Conservation (phyloP, 2,797 vertebrate species). For the Morelia viridis region DNA sequence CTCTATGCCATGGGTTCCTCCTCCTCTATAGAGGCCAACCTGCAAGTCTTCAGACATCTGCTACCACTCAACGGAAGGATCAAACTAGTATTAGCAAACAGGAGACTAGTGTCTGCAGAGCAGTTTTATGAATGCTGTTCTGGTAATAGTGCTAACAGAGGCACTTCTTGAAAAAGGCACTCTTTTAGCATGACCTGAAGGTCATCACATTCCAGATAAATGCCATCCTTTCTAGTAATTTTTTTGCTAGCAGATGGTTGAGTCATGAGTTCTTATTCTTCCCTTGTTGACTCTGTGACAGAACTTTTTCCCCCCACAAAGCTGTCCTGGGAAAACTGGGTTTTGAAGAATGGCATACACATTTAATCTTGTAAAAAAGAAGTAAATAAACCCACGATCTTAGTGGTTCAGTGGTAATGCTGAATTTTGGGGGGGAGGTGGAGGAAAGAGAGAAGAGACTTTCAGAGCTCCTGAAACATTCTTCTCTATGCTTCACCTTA, state of each 20-base stretch:
- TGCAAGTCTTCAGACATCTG: slow-evolving; percentile 31
- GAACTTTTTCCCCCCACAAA: neutral
- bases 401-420: neutral
- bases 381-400: neutral
- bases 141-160: slow-evolving; percentile 27
- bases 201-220: slow-evolving; percentile 31
- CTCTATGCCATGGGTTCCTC: neutral
- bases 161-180: slow-evolving; percentile 30
- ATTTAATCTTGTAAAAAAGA: neutral
- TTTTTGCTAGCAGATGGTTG: slow-evolving; percentile 24
- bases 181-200: slow-evolving; percentile 27
- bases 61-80: slow-evolving; percentile 28
- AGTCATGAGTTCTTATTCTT: slow-evolving; percentile 13
- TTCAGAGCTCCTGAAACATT: neutral
- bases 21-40: slow-evolving; percentile 7
- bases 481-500: too few species aligned
- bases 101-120: slow-evolving; percentile 32
- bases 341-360: neutral
- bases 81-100: slow-evolving; percentile 33
- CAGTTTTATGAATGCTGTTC: slow-evolving; percentile 32
- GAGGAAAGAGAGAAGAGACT: neutral
- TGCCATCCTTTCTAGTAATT: slow-evolving; percentile 28
- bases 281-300: slow-evolving; percentile 1
- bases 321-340: neutral
- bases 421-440: neutral